Conservation (phyloP, 2,113 vertebrate genomes). For the Prunella fulvescens region DNA sequence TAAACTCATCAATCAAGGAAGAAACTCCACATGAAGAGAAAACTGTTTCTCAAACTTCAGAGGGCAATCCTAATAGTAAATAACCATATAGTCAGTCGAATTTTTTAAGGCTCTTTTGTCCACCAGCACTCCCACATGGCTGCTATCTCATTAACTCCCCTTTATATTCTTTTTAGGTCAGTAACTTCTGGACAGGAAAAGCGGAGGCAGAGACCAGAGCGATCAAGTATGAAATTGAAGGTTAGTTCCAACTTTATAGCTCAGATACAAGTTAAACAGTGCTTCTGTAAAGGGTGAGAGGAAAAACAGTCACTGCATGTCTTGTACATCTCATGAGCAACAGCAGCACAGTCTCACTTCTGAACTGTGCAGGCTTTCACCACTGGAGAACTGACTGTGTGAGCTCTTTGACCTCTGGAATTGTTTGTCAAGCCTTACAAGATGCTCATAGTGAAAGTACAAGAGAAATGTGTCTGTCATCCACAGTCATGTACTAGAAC, state of each 20-base stretch:
- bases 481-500: background rate
- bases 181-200: background rate
- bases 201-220: fast-evolving
- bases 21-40: background rate
- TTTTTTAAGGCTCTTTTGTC: background rate
- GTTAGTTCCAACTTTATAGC: background rate
- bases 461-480: background rate
- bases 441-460: background rate
- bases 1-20: background rate
- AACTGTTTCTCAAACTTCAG: background rate
- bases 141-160: background rate
- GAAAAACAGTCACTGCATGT: background rate
- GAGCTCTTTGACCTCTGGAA: background rate
- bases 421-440: background rate
- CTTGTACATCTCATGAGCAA: background rate
- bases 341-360: background rate
- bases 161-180: background rate
- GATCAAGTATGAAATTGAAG: background rate
- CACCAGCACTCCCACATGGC: background rate
- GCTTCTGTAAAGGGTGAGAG: background rate
- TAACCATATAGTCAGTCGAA: background rate
- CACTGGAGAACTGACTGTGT: background rate
- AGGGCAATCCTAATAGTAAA: background rate
- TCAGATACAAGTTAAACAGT: background rate
- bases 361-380: background rate